phyloP scores from a whole-genome alignment of 2,797 vertebrate species.

The Ammospiza maritima region DNA sequence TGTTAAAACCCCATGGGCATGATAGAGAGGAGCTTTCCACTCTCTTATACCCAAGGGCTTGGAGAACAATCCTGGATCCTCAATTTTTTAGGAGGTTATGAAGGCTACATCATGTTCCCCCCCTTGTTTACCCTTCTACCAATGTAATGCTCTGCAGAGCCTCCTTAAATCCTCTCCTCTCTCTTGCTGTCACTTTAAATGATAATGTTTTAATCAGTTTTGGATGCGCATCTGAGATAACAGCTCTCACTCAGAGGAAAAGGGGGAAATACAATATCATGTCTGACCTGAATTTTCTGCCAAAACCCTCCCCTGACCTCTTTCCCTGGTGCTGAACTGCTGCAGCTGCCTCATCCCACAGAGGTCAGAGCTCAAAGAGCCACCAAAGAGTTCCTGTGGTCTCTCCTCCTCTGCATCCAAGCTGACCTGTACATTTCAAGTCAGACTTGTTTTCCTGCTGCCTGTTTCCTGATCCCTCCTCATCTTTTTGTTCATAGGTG shows the following conservation, averaged over 20 bases:
- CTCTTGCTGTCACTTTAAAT: neutral
- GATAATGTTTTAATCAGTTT: slow-evolving; percentile 32
- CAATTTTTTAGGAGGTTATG: neutral
- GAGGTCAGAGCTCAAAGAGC: neutral
- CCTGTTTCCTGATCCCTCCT: neutral
- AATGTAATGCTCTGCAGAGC: neutral
- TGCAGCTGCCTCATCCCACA: neutral
- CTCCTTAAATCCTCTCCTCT: neutral
- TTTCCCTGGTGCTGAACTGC: neutral
- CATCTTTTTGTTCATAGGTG: neutral
- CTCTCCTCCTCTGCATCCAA: neutral
- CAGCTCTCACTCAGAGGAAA: neutral
- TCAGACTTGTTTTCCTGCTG: neutral
- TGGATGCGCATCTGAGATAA: neutral
- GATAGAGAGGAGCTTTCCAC: neutral
- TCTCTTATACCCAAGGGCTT: neutral
- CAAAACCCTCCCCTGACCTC: neutral
- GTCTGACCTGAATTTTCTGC: slow-evolving; percentile 9
- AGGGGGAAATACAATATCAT: neutral
- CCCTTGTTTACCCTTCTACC: neutral
- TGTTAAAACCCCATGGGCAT: neutral
- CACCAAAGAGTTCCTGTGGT: neutral
- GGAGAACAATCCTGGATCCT: neutral
- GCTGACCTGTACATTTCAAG: neutral
- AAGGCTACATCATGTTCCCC: neutral